Conservation (phyloP, 1,140 invertebrate species). For the Portunus trituberculatus region DNA sequence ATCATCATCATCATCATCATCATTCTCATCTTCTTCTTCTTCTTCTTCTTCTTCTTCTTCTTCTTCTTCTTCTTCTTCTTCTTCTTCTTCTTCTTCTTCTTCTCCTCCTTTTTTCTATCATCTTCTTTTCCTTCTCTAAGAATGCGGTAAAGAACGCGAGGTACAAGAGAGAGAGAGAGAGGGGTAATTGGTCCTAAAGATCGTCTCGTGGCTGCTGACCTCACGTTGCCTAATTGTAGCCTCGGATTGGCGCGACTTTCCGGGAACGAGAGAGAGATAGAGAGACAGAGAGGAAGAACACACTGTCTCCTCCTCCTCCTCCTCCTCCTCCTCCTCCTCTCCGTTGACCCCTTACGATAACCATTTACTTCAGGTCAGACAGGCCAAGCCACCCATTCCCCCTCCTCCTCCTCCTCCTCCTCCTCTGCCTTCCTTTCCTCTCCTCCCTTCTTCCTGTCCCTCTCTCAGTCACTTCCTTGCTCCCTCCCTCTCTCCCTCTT, state of each 20-base stretch:
- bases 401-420: neutral
- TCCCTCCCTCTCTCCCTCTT: neutral
- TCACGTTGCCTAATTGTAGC: neutral
- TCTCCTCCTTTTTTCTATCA: no score
- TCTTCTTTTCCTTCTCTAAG: neutral
- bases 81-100: no score
- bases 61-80: no score
- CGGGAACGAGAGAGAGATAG: no score
- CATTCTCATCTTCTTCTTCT: no score
- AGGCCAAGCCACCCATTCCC: neutral
- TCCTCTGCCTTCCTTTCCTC: neutral
- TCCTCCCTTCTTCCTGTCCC: no score
- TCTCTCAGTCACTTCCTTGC: neutral
- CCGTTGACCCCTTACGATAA: neutral
- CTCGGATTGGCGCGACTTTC: neutral
- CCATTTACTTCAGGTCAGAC: neutral
- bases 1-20: no score
- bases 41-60: no score
- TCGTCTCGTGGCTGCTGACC: neutral
- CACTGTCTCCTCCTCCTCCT: neutral
- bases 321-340: neutral
- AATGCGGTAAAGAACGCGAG: no score
- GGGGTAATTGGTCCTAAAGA: neutral
- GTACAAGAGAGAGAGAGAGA: neutral
- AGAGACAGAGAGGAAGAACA: no score